These are phyloP conservation scores for Erethizon dorsatum DNA, from an alignment of 2,797 vertebrate species.

Conservation along the genomic window DNA sequence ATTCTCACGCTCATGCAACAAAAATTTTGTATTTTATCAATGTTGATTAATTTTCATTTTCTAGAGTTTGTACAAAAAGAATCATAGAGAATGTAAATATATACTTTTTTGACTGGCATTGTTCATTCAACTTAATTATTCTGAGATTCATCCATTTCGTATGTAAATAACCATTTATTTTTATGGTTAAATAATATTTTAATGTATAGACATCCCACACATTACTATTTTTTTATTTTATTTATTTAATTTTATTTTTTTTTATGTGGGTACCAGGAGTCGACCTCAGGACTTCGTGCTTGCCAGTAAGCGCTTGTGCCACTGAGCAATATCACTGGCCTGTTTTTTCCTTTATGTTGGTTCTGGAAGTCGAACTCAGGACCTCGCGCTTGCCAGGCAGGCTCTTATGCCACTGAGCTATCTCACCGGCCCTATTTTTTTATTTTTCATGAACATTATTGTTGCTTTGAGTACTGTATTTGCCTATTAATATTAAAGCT, in stretches of 20 bases:
- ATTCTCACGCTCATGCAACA: not conserved
- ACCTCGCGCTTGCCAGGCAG: no score
- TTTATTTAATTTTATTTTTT: not conserved
- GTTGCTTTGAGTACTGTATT: not conserved
- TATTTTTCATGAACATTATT: not conserved
- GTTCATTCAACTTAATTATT: not conserved
- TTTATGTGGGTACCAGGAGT: no score
- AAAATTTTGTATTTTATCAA: not conserved
- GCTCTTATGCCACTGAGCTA: no score
- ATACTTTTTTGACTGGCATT: not conserved
- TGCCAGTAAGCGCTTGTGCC: no score
- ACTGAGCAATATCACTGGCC: no score
- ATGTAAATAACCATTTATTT: not conserved
- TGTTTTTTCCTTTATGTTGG: no score
- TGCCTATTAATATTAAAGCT: not conserved
- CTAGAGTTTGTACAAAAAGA: not conserved
- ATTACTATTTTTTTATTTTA: not conserved
- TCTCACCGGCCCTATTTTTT: not conserved
- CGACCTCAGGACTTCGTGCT: no score
- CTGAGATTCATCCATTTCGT: not conserved
- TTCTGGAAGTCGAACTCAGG: no score
- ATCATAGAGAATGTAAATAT: not conserved
- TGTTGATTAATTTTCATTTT: slow-evolving; percentile 7
- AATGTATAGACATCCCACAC: not conserved
- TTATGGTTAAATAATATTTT: not conserved